A percentile compares a stretch with the other conserved stretches of the same genome.
Conservation (phyloP, 2,113 vertebrate species). For the Scartelaos histophorus region DNA sequence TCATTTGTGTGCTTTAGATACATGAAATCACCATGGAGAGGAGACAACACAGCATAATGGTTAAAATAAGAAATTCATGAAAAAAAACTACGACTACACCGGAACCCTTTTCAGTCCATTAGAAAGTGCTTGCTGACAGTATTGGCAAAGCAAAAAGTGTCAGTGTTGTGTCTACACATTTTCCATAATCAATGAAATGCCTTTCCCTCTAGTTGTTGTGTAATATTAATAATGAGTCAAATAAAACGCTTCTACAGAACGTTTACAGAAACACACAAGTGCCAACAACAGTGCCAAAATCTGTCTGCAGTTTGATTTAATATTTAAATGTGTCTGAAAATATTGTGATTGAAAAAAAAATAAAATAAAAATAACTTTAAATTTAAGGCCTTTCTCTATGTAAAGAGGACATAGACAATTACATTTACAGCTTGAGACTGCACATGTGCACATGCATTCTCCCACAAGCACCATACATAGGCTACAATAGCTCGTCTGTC, state of each 20-base stretch:
- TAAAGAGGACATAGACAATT: constrained; percentile 81
- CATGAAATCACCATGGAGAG: constrained; percentile 17
- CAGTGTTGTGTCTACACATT: constrained; percentile 38
- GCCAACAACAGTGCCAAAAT: constrained; percentile 15
- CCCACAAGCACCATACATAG: constrained; percentile 69
- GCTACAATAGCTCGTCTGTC: constrained; percentile 6
- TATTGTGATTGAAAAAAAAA: constrained; percentile 25
- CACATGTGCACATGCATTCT: constrained; percentile 63
- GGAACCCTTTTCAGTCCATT: neutral
- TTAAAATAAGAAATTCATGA: constrained; percentile 5
- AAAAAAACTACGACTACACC: constrained; percentile 13
- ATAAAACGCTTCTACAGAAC: constrained; percentile 11
- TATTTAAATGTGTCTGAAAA: constrained; percentile 39
- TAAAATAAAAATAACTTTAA: constrained; percentile 59
- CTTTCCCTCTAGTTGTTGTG: too few species aligned
- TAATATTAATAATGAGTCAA: neutral
- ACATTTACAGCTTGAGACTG: constrained; percentile 72
- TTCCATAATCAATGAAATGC: constrained; percentile 50
- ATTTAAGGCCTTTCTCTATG: constrained; percentile 94
- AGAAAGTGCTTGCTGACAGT: constrained; percentile 4
- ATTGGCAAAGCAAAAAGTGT: constrained; percentile 33
- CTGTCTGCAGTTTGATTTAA: constrained; percentile 47
- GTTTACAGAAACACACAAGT: neutral
- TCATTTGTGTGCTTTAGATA: constrained; percentile 70
- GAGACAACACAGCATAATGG: constrained; percentile 18